Evolutionary conservation across 2,888 invertebrate genomes (phyloP), one percentile per base, ranked within the genome.

Genomic region (Dexiosoma caninum): DNA sequence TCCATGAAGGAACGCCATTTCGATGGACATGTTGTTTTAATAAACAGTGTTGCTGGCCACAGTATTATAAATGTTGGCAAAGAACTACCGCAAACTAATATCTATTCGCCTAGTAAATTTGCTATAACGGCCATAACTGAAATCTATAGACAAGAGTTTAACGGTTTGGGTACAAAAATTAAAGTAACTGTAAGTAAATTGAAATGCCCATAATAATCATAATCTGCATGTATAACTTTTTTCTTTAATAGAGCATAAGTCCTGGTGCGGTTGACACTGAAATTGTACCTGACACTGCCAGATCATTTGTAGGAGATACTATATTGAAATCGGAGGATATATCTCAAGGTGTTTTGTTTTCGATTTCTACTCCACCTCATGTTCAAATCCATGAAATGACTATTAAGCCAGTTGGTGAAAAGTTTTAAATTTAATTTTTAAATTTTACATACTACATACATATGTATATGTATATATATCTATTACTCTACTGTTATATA

Each of bases 11-110:
- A 69, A 2, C 85, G 86, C 1, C 87, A 90, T n/a, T 55, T 82
- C 30, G 71, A 79, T 46, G 91, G 91, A 0, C 91, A 91, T 80
- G 87, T 92, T 23, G 87, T 92, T 42, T 86, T 91, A 32, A 88
- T 92, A 7, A 91, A 91, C 60, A 91, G 86, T 67, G 64, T 85
- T 23, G 53, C 55, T 6, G 86, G 86, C 2, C 85, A 86, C 59
- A 69, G 57, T 0, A 62, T 81, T 2, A 3, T 51, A 12, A 0
- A 23, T n/a, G 0, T 19, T 9, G 19, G 40, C 4, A 23, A n/a
- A 8, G 3, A 37, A 9, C 6, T 27, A 9, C 74, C 75, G 1
- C 21, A 82, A 71, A 5, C 74, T 74, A 59, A 57, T 35, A 57
- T 82, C 64, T 88, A 88, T 84, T 79, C 85, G n/a, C 82, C 87